Conservation (phyloP, 2,888 invertebrate genomes). For the Trilocha varians region DNA sequence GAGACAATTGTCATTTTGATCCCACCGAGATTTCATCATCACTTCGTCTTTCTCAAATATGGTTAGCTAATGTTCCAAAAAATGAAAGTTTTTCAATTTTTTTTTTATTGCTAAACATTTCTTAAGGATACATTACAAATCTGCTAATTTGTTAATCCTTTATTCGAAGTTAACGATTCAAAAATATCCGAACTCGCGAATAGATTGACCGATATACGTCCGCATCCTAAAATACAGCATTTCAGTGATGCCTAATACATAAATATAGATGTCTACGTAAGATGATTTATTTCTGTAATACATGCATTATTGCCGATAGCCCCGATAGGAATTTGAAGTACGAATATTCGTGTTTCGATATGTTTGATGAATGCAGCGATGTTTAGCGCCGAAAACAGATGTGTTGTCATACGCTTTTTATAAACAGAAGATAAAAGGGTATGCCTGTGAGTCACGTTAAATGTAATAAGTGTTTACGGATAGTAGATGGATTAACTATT, state of each 20-base stretch:
- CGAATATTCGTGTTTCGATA: slow-evolving; percentile 51
- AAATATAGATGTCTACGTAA: slow-evolving; percentile 25
- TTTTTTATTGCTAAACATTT: too few relatives aligned
- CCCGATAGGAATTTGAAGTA: slow-evolving; percentile 66
- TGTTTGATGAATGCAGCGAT: slow-evolving; percentile 62
- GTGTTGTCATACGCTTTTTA: background rate
- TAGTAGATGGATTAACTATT: too few relatives aligned
- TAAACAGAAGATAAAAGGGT: background rate
- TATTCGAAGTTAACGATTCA: too few relatives aligned
- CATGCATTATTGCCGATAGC: slow-evolving; percentile 52
- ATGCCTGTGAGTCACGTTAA: too few relatives aligned
- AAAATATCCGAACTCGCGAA: background rate
- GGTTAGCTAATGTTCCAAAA: too few relatives aligned
- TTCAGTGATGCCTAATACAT: slow-evolving; percentile 12
- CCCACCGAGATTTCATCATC: too few relatives aligned
- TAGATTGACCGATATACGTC: background rate
- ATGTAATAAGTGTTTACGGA: too few relatives aligned
- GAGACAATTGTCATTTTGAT: too few relatives aligned
- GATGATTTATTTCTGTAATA: slow-evolving; percentile 61
- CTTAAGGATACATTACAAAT: too few relatives aligned
- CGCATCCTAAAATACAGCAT: background rate
- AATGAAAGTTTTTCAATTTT: too few relatives aligned
- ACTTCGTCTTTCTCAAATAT: too few relatives aligned
- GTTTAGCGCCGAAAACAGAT: slow-evolving; percentile 38
- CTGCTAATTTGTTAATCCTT: too few relatives aligned